These are phyloP conservation scores for Alfaro cultratus DNA, from an alignment of 2,797 vertebrate genomes.

Conservation along the genomic window DNA sequence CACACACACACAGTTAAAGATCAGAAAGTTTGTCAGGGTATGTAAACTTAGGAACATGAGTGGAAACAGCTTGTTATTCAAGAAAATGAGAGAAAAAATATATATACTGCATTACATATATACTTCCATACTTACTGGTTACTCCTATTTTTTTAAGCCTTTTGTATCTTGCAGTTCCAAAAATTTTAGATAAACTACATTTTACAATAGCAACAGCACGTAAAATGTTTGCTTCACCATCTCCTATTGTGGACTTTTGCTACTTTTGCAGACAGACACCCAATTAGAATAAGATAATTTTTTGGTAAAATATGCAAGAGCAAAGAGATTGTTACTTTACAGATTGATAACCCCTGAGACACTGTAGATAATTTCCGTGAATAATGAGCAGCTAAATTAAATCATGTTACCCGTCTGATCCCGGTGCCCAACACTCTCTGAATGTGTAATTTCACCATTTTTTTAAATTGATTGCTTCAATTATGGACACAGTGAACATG, in stretches of 20 bases:
- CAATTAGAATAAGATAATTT: slow-evolving; percentile 23
- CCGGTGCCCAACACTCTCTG: slow-evolving; percentile 39
- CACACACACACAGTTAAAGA: too few species aligned
- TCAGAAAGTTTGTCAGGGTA: background rate
- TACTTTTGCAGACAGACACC: slow-evolving; percentile 24
- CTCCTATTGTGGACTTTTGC: slow-evolving; percentile 29
- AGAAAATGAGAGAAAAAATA: background rate
- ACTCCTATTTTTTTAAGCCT: slow-evolving; percentile 3
- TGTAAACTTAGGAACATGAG: background rate
- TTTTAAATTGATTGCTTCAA: slow-evolving; percentile 66
- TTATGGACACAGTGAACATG: slow-evolving; percentile 56
- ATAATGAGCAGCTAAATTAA: slow-evolving; percentile 70
- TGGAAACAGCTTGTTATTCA: background rate
- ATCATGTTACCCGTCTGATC: slow-evolving; percentile 64
- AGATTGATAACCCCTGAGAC: slow-evolving; percentile 37
- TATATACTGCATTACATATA: background rate
- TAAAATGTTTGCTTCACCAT: slow-evolving; percentile 47
- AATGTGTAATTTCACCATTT: slow-evolving; percentile 58
- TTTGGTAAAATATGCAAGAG: background rate
- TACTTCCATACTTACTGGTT: background rate
- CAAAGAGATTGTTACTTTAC: slow-evolving; percentile 4
- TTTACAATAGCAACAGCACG: slow-evolving; percentile 29
- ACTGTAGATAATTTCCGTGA: slow-evolving; percentile 46
- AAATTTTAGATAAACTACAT: background rate
- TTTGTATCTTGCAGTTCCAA: slow-evolving; percentile 5